Base-by-base conservation (phyloP, 2,797 vertebrate species). In the Diplodus puntazzo region DNA sequence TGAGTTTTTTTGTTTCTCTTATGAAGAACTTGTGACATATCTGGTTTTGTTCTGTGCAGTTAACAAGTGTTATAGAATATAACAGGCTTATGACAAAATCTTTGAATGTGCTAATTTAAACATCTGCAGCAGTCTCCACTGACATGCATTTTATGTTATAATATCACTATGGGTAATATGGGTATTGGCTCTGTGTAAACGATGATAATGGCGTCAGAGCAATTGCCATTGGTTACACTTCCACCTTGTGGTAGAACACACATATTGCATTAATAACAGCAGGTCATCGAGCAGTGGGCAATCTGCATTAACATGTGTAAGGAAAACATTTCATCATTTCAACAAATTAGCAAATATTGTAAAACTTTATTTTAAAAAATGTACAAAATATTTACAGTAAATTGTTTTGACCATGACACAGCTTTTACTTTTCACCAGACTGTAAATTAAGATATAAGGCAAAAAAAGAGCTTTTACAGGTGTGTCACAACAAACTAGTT, bases 301-400 rank as follows among this genome's bases (percentile, higher is more conserved):
- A 61, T 11, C 11, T 49, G 11, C 3, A 25, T 60, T 20, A 20
- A 30, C 1, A 58, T 7, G 11, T 8, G 17, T 8, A 25, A 53
- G 11, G 1, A 43, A 70, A 53, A 58, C 5, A 54, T 1, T 50
- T 2, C 0, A 72, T 59, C 10, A 74, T 78, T 70, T 16, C 34
- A 34, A 48, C 75, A 81, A 73, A 55, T 10, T 2, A 75, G 13
- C 42, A 80, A 85, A 85, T 75, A 62, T 58, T 63, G 30, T 23
- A 76, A 77, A 85, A 54, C 1, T 81, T 81, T 82, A 73, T 77
- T 85, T 6, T 39, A 81, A 91, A 81, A 91, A 65, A 75, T 25
- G 58, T 67, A 70, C 2, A 73, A 81, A 83, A 69, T 20, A 63
- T 6, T 66, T 54, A 79, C 30, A 74, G 34, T 61, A 66, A 21